A percentile compares a stretch with the other conserved stretches of the same genome.
Evolutionary conservation across 2,888 invertebrate genomes (phyloP).

Genomic region (Plagodis pulveraria): DNA sequence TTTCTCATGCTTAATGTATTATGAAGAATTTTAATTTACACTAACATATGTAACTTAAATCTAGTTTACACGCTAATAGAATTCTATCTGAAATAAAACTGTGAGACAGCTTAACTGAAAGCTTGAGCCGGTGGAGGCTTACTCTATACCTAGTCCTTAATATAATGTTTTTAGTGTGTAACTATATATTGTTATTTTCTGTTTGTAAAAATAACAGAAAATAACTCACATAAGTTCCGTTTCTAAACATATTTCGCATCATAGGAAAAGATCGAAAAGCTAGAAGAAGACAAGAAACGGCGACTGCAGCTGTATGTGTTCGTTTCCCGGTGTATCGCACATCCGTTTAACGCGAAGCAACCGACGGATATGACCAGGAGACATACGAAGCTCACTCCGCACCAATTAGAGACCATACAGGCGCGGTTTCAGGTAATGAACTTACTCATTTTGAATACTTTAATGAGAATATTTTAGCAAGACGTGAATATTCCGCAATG

Average conservation of each 20-base stretch:
- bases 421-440: constrained; percentile 94
- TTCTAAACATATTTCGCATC: background rate
- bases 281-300: constrained; percentile 98
- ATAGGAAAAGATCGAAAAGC: constrained; percentile 96
- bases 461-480: too few species aligned
- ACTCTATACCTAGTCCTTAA: too few species aligned
- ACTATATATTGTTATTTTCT: background rate
- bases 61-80: too few species aligned
- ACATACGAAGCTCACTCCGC: constrained; percentile 97
- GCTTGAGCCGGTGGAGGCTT: too few species aligned
- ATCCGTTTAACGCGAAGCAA: constrained; percentile 99
- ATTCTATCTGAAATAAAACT: too few species aligned
- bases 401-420: constrained; percentile 97
- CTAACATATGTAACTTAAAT: too few species aligned
- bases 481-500: too few species aligned
- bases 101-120: too few species aligned
- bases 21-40: too few species aligned
- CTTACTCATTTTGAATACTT: too few species aligned
- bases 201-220: background rate
- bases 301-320: constrained; percentile 99
- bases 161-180: too few species aligned
- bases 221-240: background rate
- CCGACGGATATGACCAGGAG: constrained; percentile 98
- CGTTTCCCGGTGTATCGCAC: constrained; percentile 98
- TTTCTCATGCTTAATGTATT: too few species aligned